A percentile compares a stretch with the other conserved stretches of the same genome.
These are phyloP conservation scores for Crotalus tigris DNA, from an alignment of 2,113 vertebrate genomes.

Conservation along the genomic window DNA sequence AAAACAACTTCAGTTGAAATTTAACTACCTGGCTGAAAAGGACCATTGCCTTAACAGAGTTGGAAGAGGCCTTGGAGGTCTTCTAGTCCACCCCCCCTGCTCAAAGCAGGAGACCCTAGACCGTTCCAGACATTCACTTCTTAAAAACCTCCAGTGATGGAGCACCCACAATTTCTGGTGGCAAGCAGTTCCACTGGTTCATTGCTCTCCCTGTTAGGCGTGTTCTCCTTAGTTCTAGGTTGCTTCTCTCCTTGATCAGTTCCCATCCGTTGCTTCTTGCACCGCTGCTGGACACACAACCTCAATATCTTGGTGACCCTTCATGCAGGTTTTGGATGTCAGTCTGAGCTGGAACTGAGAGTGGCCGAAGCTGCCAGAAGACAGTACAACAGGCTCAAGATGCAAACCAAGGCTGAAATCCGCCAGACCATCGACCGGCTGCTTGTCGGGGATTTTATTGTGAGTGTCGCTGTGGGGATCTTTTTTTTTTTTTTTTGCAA, in stretches of 20 bases:
- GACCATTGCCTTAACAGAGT: too few relatives aligned
- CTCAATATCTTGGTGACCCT: slow-evolving; percentile 9
- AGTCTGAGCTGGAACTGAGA: slow-evolving; percentile 92
- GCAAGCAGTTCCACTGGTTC: too few relatives aligned
- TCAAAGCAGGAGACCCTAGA: too few relatives aligned
- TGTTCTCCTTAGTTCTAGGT: too few relatives aligned
- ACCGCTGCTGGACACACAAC: neutral
- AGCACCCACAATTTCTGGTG: too few relatives aligned
- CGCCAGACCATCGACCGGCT: slow-evolving; percentile 94
- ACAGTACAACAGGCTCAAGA: slow-evolving; percentile 97
- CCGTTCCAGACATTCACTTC: too few relatives aligned
- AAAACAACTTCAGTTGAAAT: neutral
- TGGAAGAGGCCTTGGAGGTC: too few relatives aligned
- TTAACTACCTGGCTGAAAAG: neutral
- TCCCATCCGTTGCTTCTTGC: neutral
- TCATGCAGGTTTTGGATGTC: slow-evolving; percentile 89
- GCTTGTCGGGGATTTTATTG: slow-evolving; percentile 96
- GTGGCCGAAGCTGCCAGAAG: slow-evolving; percentile 93
- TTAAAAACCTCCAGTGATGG: too few relatives aligned
- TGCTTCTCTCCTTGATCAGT: neutral
- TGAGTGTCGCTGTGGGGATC: slow-evolving; percentile 67
- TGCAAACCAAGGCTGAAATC: slow-evolving; percentile 98
- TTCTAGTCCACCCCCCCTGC: too few relatives aligned
- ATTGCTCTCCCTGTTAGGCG: too few relatives aligned
- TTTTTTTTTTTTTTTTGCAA: too few relatives aligned